Evolutionary conservation across 1,140 invertebrate species (phyloP), one percentile per base, ranked within the genome.

Genomic region (Diorhabda carinulata): DNA sequence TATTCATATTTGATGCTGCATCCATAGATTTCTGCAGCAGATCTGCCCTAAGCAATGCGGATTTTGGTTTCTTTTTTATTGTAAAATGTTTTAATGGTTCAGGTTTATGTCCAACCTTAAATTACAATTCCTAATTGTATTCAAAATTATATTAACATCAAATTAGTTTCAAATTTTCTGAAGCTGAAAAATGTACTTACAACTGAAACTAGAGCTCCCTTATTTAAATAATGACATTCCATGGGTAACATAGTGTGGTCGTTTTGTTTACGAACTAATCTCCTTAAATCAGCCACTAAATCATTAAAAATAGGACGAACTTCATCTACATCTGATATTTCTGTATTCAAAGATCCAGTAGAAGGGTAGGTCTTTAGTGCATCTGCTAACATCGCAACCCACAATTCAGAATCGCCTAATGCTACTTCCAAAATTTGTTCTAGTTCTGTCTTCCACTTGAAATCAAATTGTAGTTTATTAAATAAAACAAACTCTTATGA

Each of bases 341-440:
- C 91, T 70, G 92, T 91, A 78, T 97, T 97, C 52, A 98, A 86
- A 60, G 91, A 91, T 52, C 93, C 95, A 5, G 91, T 91, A 0
- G 90, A 87, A 3, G 97, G 95, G 81, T 93, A 97, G 0, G 93
- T 94, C 79, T 95, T 95, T 84, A 98, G 91, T 67, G 96, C 92
- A 85, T 98, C 96, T 8, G 92, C 95, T 72, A 98, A 84, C 92
- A 97, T 97, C 0, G 94, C 93, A 7, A 98, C 96, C 97, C 97
- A 98, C 70, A 96, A 87, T 80, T 98, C 97, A 59, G 91, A 92
- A 82, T 98, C 96, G 70, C 92, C 86, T 5, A 90, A 88, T 8
- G 95, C 96, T 69, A 97, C 90, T 81, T 96, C 92, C 75, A 98
- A 87, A 67, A 98, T 97, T 78, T 97, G 94, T 79, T 98, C 94